Evolutionary conservation across 2,113 vertebrate species (phyloP).

Genomic region (Carassius gibelio): DNA sequence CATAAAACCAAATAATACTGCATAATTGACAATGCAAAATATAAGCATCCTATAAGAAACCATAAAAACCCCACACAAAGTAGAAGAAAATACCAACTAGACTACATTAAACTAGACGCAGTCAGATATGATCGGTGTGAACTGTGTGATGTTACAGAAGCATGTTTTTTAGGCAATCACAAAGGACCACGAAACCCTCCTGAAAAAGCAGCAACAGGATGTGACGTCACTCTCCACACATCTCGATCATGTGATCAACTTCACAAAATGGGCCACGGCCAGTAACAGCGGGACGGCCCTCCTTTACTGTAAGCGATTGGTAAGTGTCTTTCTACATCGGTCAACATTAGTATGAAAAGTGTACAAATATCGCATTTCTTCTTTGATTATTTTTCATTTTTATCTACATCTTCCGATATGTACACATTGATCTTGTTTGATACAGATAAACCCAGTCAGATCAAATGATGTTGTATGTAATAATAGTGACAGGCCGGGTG

Average conservation of each 20-base stretch:
- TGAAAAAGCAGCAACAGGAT: constrained; percentile 93
- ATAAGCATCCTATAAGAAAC: background rate
- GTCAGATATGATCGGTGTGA: background rate
- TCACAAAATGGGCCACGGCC: constrained; percentile 95
- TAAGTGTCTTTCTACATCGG: constrained; percentile 47
- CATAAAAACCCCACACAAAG: background rate
- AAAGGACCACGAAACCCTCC: constrained; percentile 89
- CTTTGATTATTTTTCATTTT: no score
- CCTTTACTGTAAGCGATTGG: constrained; percentile 68
- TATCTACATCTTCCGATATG: no score
- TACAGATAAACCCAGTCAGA: no score
- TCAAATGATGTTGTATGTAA: no score
- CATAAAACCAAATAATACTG: background rate
- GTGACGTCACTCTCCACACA: constrained; percentile 88
- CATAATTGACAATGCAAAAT: background rate
- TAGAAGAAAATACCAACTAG: background rate
- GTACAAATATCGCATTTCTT: background rate
- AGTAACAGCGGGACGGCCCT: constrained; percentile 89
- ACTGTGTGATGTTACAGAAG: background rate
- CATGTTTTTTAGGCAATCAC: constrained; percentile 81
- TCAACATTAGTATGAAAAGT: no score
- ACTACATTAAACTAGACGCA: background rate
- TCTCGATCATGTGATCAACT: constrained; percentile 94
- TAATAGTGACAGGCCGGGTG: no score
- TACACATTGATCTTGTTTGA: no score